Conservation (phyloP, 2,888 invertebrate genomes). For the Galerucella pusilla region DNA sequence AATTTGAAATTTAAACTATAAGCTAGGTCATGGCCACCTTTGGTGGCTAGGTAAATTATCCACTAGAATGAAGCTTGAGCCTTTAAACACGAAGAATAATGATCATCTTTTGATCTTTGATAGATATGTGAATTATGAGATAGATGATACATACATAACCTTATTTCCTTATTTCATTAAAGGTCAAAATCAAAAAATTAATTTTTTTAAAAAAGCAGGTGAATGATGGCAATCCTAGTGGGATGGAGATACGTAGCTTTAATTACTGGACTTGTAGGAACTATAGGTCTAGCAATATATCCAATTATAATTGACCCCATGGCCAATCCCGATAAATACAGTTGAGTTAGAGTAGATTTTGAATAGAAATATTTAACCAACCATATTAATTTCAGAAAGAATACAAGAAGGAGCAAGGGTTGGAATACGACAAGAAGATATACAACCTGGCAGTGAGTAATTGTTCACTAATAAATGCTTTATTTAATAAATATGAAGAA, state of each 20-base stretch:
- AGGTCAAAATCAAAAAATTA: neutral
- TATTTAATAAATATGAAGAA: neutral
- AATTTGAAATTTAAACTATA: too few species aligned
- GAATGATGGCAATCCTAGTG: slow-evolving; percentile 52
- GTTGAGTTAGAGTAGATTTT: slow-evolving; percentile 54
- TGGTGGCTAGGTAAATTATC: neutral
- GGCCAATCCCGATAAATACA: slow-evolving; percentile 71
- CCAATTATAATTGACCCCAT: slow-evolving; percentile 73
- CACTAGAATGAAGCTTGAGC: neutral
- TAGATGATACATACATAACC: neutral
- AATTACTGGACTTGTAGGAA: slow-evolving; percentile 69
- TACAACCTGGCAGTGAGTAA: slow-evolving; percentile 70
- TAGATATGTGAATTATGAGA: too few species aligned
- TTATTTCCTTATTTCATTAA: neutral
- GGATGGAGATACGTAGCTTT: slow-evolving; percentile 71
- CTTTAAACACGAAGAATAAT: neutral
- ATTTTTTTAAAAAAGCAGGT: neutral
- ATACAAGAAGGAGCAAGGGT: slow-evolving; percentile 66
- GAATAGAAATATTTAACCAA: neutral
- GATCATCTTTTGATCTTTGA: neutral
- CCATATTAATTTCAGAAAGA: slow-evolving; percentile 59
- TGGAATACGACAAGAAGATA: slow-evolving; percentile 67
- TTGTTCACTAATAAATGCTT: neutral
- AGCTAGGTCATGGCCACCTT: too few species aligned
- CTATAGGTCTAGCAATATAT: slow-evolving; percentile 69